Evolutionary conservation across 2,797 vertebrate genomes (phyloP).

Genomic region (Tenualosa ilisha): DNA sequence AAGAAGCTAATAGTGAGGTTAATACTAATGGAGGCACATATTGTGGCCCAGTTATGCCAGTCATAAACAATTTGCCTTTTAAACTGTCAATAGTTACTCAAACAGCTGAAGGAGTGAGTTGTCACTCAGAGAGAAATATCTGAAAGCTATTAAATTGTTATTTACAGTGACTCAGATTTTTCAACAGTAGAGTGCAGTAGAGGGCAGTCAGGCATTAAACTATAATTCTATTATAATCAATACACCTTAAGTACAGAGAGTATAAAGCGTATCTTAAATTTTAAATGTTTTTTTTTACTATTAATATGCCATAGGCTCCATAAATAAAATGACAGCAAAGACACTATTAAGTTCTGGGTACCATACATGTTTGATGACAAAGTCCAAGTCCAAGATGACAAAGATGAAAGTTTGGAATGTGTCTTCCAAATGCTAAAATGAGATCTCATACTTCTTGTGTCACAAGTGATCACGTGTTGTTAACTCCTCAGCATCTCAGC

Average conservation of each 20-base stretch:
- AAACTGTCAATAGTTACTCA: neutral
- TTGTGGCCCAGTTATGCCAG: neutral
- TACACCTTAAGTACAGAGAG: neutral
- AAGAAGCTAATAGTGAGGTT: neutral
- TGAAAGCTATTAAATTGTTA: neutral
- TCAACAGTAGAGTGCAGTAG: neutral
- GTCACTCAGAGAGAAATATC: neutral
- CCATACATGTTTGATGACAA: too few relatives aligned
- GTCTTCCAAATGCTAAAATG: neutral
- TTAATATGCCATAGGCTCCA: neutral
- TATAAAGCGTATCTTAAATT: neutral
- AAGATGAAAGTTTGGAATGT: neutral
- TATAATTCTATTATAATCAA: neutral
- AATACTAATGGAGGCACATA: neutral
- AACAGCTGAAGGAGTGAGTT: neutral
- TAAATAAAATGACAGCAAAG: too few relatives aligned
- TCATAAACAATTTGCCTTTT: slow-evolving; percentile 1
- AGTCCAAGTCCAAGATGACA: too few relatives aligned
- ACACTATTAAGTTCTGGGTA: too few relatives aligned
- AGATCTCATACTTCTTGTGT: neutral
- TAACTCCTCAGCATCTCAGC: too few relatives aligned
- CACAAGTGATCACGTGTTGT: too few relatives aligned
- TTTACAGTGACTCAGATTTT: neutral
- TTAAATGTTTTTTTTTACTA: neutral
- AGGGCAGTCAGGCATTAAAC: neutral